Base-by-base conservation (phyloP, 2,797 vertebrate species). In the Chromobotia macracanthus region DNA sequence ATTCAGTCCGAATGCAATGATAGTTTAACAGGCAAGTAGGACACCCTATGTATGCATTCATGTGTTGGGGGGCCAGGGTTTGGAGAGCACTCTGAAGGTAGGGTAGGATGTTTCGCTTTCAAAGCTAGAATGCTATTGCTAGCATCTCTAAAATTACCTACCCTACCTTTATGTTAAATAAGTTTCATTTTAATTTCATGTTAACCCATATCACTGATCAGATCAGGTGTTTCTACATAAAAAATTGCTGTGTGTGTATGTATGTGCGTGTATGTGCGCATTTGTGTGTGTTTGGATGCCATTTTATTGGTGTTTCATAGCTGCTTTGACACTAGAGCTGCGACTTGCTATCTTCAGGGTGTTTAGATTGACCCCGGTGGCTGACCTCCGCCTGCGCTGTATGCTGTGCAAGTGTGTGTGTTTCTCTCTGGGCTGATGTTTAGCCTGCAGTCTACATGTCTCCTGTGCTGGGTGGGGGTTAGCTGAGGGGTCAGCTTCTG, bases 281-380 rank as follows among this genome's bases (percentile, higher is more conserved):
- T n/a, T n/a, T n/a, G n/a, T n/a, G n/a, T n/a, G n/a, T n/a, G 46
- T 82, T 83, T 83, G 5, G 31, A 58, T 87, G 85, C 72, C 84
- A 85, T 82, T 79, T 50, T 79, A 71, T 64, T 58, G 58, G 69
- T 86, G 86, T 88, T 80, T 86, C 87, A 87, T 82, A 85, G 69
- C 85, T 85, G 82, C 80, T 88, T 87, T 87, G 87, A 89, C 88
- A 87, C 84, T 28, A 82, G 84, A 75, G 82, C 84, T 86, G 86
- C 77, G 81, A 85, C 86, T 83, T 83, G 71, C 83, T 87, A 84
- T 87, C 89, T 89, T 86, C 85, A 79, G 86, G 89, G 82, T 88
- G 85, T 82, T 85, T 81, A 83, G 67, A 3, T 69, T 83, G 88
- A 89, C 90, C 89, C 11, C 1, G 72, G 82, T 60, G 46, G 77